Evolutionary conservation across 2,797 vertebrate genomes (phyloP).

Genomic region (Notolepis coatsorum): DNA sequence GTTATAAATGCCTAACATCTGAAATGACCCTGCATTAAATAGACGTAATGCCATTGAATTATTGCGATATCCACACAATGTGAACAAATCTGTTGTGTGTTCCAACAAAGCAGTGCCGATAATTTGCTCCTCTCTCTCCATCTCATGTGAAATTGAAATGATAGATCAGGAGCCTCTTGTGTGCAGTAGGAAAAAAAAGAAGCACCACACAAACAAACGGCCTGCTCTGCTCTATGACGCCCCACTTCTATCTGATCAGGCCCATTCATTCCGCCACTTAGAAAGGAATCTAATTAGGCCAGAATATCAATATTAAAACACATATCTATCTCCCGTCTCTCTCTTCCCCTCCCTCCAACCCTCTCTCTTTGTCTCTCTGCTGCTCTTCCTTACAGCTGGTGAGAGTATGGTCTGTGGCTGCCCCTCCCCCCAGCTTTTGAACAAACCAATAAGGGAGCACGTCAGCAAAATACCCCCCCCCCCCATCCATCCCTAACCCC

Average conservation of each 20-base stretch:
- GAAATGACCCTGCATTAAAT: no score
- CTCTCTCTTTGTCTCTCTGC: constrained; percentile 68
- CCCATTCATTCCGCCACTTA: constrained; percentile 75
- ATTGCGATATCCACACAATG: constrained; percentile 13
- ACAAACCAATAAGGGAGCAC: constrained; percentile 81
- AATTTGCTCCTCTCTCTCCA: constrained; percentile 55
- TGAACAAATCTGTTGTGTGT: constrained; percentile 24
- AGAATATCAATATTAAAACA: constrained; percentile 81
- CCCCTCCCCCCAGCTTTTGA: constrained; percentile 83
- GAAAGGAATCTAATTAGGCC: constrained; percentile 81
- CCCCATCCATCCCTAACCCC: constrained; percentile 43
- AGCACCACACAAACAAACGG: constrained; percentile 51
- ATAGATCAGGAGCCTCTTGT: constrained; percentile 61
- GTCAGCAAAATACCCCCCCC: constrained; percentile 68
- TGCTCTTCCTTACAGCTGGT: constrained; percentile 82
- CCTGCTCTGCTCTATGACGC: constrained; percentile 33
- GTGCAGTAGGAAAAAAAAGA: constrained; percentile 45
- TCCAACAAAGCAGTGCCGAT: constrained; percentile 37
- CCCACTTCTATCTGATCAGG: constrained; percentile 60
- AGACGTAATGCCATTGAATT: no score
- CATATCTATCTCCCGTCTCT: constrained; percentile 41
- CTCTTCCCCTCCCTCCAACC: constrained; percentile 12
- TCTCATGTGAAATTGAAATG: constrained; percentile 63
- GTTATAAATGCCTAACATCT: no score
- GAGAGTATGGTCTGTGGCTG: constrained; percentile 76